Evolutionary conservation across 1,140 invertebrate species (phyloP), one percentile per base, ranked within the genome.

Genomic region (Phymorhynchus buccinoides): DNA sequence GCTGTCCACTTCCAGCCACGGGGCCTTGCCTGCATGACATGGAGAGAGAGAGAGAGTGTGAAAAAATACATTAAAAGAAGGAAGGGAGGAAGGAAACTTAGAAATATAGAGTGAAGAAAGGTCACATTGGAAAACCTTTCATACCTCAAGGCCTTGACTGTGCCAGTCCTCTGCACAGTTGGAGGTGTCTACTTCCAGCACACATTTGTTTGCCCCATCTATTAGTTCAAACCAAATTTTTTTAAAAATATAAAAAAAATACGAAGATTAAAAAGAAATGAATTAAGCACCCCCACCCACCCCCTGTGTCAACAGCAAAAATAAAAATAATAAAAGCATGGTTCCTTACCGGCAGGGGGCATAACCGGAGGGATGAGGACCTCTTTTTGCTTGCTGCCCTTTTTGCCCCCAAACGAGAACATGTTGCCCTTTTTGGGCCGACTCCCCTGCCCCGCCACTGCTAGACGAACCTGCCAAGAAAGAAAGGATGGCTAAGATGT

Each of bases 91-190:
- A n/a, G n/a, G n/a, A n/a, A n/a, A n/a, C n/a, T n/a, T n/a, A n/a
- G n/a, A n/a, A n/a, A n/a, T n/a, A n/a, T n/a, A n/a, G n/a, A n/a
- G n/a, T n/a, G n/a, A n/a, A n/a, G n/a, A n/a, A 92, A 81, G 75
- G 88, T 86, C 56, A 86, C 83, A 37, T n/a, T n/a, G n/a, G n/a
- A n/a, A n/a, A n/a, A n/a, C n/a, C n/a, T n/a, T n/a, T n/a, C n/a
- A n/a, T n/a, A n/a, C n/a, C n/a, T n/a, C n/a, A n/a, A n/a, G n/a
- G n/a, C n/a, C n/a, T n/a, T n/a, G n/a, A n/a, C n/a, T n/a, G n/a
- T 88, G 85, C 90, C 91, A 92, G 42, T 92, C 86, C 22, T 90
- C 89, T 32, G 88, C 90, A 87, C n/a, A n/a, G n/a, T n/a, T n/a
- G 12, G 0, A 9, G 6, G 44, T 48, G 44, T 9, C 44, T 48